These are phyloP conservation scores for Aptenodytes patagonicus DNA, from an alignment of 2,113 vertebrate species.

Conservation along the genomic window DNA sequence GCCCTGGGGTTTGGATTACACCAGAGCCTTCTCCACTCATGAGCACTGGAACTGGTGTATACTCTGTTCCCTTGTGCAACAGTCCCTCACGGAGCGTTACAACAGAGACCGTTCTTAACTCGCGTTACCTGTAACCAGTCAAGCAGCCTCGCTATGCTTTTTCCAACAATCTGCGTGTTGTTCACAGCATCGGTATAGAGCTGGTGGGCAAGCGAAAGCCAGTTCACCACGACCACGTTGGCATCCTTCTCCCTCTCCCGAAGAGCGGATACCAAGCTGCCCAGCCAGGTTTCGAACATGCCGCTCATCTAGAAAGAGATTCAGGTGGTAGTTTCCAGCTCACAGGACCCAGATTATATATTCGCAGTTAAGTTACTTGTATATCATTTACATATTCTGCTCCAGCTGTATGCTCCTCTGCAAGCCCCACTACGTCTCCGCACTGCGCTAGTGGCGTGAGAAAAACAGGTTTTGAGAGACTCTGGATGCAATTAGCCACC, in stretches of 20 bases:
- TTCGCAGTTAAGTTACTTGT: neutral
- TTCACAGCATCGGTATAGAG: constrained; percentile 89
- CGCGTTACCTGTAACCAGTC: constrained; percentile 87
- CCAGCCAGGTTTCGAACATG: constrained; percentile 87
- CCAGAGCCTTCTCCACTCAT: neutral
- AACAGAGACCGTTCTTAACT: neutral
- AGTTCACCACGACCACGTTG: constrained; percentile 90
- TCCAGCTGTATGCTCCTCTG: neutral
- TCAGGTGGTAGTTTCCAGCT: neutral
- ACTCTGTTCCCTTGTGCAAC: neutral
- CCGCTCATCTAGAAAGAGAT: constrained; percentile 83
- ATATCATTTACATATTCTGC: neutral
- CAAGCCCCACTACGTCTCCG: neutral
- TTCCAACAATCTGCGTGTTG: constrained; percentile 80
- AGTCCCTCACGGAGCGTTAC: accelerated
- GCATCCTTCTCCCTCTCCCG: constrained; percentile 82
- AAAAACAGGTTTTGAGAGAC: constrained; percentile 44
- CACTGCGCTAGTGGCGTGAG: neutral
- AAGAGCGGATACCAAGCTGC: constrained; percentile 84
- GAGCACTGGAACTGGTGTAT: accelerated
- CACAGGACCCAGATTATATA: accelerated
- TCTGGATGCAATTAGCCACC: neutral
- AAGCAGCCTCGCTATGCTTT: constrained; percentile 78
- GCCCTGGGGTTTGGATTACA: neutral
- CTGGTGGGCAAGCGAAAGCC: constrained; percentile 87